These are phyloP conservation scores for Acrobasis consociella DNA, from an alignment of 2,888 invertebrate genomes.

Conservation along the genomic window DNA sequence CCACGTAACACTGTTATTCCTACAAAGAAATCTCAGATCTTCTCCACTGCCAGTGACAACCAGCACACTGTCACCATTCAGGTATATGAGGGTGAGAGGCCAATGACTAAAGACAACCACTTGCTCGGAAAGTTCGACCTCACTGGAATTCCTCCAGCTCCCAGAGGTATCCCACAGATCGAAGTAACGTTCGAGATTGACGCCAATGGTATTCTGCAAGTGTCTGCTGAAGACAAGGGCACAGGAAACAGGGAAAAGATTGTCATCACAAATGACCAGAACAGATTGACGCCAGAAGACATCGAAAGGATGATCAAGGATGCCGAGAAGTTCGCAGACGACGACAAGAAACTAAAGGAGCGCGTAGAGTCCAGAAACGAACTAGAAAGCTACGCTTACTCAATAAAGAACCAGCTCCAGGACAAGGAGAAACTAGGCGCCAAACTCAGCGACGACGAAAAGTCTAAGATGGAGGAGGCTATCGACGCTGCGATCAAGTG, in stretches of 20 bases:
- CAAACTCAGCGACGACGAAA: conserved; percentile 94
- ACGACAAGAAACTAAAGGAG: conserved; percentile 98
- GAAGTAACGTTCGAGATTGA: conserved; percentile 98
- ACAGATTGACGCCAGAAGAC: conserved; percentile 97
- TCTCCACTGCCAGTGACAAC: conserved; percentile 99
- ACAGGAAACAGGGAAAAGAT: conserved; percentile 99
- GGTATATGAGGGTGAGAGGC: conserved; percentile 99
- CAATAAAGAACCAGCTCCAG: conserved; percentile 96
- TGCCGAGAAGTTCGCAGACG: conserved; percentile 99
- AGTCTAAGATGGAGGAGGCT: conserved; percentile 96
- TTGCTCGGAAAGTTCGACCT: conserved; percentile 98
- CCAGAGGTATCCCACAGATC: conserved; percentile 96
- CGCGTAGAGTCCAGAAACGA: conserved; percentile 98
- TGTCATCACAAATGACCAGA: conserved; percentile 99
- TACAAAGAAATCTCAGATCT: conserved; percentile 99
- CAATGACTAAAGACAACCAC: conserved; percentile 99
- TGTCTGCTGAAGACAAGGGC: conserved; percentile 99
- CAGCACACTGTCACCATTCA: conserved; percentile 99
- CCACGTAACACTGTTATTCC: conserved; percentile 99
- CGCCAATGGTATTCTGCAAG: conserved; percentile 96
- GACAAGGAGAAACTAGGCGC: conserved; percentile 99
- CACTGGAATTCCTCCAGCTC: conserved; percentile 97
- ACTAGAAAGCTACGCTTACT: conserved; percentile 98
- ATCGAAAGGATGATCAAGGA: conserved; percentile 99
- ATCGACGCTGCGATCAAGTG: conserved; percentile 98